Base-by-base conservation (phyloP, 1,140 invertebrate species). In the Drosophila nasuta region DNA sequence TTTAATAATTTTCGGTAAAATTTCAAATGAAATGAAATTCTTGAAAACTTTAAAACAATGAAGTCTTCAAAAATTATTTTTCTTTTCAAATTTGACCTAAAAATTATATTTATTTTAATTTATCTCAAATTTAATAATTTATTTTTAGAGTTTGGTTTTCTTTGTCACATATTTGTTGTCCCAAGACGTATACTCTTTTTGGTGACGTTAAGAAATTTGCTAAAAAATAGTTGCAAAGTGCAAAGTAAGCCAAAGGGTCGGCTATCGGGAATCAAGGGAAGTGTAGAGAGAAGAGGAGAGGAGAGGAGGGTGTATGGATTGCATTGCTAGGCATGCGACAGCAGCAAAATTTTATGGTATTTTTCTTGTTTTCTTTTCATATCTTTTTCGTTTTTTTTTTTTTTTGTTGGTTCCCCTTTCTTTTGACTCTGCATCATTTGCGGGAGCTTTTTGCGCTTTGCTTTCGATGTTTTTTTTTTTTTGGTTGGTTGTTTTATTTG, bases 181-280 rank as follows among this genome's bases (percentile, higher is more conserved):
- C 30, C 25, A 43, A 15, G 28, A 35, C 1, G 11, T 10, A 59
- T 46, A 17, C 57, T 38, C 56, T 25, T 8, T 10, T n/a, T 45
- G 30, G 25, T 15, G 51, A 48, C 45, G 52, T 71, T 69, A 54
- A 5, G 51, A 38, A 56, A 69, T 62, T 56, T 57, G 20, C 11
- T 41, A 67, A 75, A 72, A 81, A 80, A 75, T 83, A 73, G 77
- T 68, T 85, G 74, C 52, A 85, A 83, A 78, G 64, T 78, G 66
- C 70, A 75, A 75, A 66, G 58, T 57, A 48, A 69, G 72, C 49
- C 41, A 69, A 62, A 69, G 57, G 33, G 65, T 74, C 52, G 48
- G 35, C 13, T 17, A 17, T 41, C 15, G 10, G 10, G 46, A 41
- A 59, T 17, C 30, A 17, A 17, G 45, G 8, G 15, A 8, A 7